phyloP scores from a whole-genome alignment of 2,113 vertebrate species.

The Phyllostomus hastatus region DNA sequence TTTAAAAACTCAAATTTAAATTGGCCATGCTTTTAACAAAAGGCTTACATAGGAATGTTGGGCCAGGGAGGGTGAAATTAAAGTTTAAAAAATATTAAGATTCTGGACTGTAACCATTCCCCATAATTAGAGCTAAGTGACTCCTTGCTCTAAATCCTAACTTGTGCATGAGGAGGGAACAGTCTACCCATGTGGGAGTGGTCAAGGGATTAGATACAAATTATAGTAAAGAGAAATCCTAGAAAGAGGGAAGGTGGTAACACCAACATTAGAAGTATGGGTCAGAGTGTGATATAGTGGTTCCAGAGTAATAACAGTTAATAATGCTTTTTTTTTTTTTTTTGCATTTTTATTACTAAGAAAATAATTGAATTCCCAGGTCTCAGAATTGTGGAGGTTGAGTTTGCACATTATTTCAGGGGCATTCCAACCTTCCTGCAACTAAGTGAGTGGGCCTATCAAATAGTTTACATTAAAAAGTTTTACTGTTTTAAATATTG shows the following conservation, averaged over 20 bases:
- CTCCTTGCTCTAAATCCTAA: not conserved
- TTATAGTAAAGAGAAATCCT: not conserved
- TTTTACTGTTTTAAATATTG: not conserved
- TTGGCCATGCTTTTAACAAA: not conserved
- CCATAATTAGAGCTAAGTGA: not conserved
- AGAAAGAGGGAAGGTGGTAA: not conserved
- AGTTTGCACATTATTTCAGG: not conserved
- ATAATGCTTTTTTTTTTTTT: not conserved
- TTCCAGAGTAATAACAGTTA: not conserved
- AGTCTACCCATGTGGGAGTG: not conserved
- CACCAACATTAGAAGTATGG: not conserved
- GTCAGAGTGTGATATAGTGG: not conserved
- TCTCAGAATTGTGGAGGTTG: not conserved
- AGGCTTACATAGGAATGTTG: not conserved
- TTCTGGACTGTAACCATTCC: not conserved
- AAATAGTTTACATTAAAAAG: not conserved
- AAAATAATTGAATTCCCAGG: not conserved
- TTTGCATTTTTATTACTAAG: not conserved
- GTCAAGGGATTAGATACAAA: not conserved
- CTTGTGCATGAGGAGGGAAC: rapidly evolving
- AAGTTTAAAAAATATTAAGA: not conserved
- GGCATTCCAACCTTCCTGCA: not conserved
- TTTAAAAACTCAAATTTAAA: not conserved
- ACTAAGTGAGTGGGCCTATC: not conserved
- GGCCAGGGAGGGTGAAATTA: not conserved